These are phyloP conservation scores for Pseudopleuronectes americanus DNA, from an alignment of 2,797 vertebrate species.

Conservation along the genomic window DNA sequence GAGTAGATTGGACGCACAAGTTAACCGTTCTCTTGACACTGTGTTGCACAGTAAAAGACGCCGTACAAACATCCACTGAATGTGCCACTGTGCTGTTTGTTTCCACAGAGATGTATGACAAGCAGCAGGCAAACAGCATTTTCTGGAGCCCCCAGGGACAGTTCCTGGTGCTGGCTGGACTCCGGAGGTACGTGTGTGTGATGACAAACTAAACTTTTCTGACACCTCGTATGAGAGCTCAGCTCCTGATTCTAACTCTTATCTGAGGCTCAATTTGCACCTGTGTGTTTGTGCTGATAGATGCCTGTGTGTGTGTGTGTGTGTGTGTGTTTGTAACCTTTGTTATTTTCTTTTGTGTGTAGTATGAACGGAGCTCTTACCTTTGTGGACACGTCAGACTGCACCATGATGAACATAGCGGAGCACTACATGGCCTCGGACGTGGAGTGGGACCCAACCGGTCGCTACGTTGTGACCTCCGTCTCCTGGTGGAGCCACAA, in stretches of 20 bases:
- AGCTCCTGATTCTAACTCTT: conserved; percentile 64
- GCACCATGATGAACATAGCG: conserved; percentile 98
- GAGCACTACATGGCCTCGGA: conserved; percentile 99
- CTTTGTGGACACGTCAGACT: conserved; percentile 97
- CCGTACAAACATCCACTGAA: background rate
- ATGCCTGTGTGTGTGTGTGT: background rate
- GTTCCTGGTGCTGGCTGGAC: conserved; percentile 95
- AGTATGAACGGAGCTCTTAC: conserved; percentile 98
- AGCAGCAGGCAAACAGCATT: conserved; percentile 99
- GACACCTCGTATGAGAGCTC: conserved; percentile 79
- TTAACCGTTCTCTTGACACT: background rate
- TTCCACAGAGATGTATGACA: conserved; percentile 92
- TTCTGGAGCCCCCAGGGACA: conserved; percentile 99
- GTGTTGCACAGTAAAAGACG: rapidly evolving
- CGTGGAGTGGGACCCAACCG: conserved; percentile 98
- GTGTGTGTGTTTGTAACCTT: background rate
- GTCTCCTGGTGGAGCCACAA: conserved; percentile 99
- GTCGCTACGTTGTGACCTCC: conserved; percentile 94
- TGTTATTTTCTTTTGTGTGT: background rate
- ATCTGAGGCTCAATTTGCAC: conserved; percentile 52
- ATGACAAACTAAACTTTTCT: conserved; percentile 67
- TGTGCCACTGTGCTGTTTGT: conserved; percentile 24
- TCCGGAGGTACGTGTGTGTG: conserved; percentile 85
- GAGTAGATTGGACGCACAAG: conserved; percentile 62
- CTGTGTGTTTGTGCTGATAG: background rate